Conservation (phyloP, 2,888 invertebrate species). For the Eupithecia pulchellata region DNA sequence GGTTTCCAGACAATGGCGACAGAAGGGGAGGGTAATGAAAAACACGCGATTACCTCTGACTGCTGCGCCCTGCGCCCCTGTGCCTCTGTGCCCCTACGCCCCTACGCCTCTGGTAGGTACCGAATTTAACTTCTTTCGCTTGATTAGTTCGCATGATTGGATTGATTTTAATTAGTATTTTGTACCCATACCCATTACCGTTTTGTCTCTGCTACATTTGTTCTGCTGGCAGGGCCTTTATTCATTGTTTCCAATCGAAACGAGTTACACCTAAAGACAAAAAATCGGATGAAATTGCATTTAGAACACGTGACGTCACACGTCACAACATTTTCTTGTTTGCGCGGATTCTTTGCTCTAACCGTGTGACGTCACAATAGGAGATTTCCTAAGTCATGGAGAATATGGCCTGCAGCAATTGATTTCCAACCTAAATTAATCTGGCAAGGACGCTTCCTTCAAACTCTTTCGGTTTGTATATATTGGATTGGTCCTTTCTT, state of each 20-base stretch:
- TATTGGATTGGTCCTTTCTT: background rate
- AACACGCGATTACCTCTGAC: conserved; percentile 59
- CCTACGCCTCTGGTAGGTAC: conserved; percentile 29
- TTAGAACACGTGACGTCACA: no score
- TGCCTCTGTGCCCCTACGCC: conserved; percentile 52
- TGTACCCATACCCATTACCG: background rate
- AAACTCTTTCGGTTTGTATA: no score
- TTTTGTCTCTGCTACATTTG: background rate
- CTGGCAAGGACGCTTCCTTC: background rate
- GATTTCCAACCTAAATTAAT: background rate
- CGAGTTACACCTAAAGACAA: no score
- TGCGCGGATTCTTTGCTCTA: no score
- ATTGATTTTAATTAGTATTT: background rate
- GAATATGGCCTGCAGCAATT: no score
- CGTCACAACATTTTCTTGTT: no score
- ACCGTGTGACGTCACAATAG: no score
- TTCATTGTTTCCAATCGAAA: no score
- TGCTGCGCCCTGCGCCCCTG: conserved; percentile 23
- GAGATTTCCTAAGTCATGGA: no score
- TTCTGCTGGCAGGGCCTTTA: no score
- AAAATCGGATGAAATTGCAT: no score
- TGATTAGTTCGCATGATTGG: conserved; percentile 42
- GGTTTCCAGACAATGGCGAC: conserved; percentile 73
- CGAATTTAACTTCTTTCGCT: conserved; percentile 35
- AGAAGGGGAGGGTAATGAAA: conserved; percentile 73